Base-by-base conservation (phyloP, 2,888 invertebrate genomes). In the Catotricha subobsoleta region DNA sequence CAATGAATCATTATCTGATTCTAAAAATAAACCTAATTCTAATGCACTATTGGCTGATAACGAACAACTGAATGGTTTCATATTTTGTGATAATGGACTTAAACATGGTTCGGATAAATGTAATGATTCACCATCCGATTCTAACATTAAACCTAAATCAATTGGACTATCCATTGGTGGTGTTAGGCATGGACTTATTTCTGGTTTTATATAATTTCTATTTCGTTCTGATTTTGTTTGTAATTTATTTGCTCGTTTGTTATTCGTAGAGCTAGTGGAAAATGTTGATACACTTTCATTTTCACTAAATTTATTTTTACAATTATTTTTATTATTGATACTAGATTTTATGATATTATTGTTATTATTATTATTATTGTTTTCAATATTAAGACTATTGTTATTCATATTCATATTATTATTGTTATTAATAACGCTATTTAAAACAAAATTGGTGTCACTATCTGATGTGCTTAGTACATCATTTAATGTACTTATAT, bases 401-500 rank as follows among this genome's bases (percentile, higher is more conserved):
- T 38, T 42, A 27, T 38, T 42, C 18, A 31, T 42, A 23, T 38
- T 31, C 12, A 37, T 33, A 3, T 23, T 37, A 60, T 21, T 5
- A 12, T 16, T 52, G 13, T 54, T 34, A 19, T 35, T 35, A n/a
- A 23, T 35, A 15, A 31, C 27, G 15, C 28, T 55, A 48, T 62
- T 38, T 48, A 66, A 62, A 50, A 51, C 19, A 12, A 47, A 48
- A 38, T 49, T 51, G 30, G 52, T 48, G 35, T 54, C 52, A 35
- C 58, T 57, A 44, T 58, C 58, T 28, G 49, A 47, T 21, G 13
- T 54, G 36, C 55, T 52, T 45, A 82, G 61, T 1, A 77, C 73
- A 0, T 75, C 67, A n/a, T 74, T 75, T 39, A 90, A 63, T 12
- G 81, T 75, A 10, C 76, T 65, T 48, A 90, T 90, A 57, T 90